Evolutionary conservation across 2,797 vertebrate species (phyloP).

Genomic region (Microhierax caerulescens): DNA sequence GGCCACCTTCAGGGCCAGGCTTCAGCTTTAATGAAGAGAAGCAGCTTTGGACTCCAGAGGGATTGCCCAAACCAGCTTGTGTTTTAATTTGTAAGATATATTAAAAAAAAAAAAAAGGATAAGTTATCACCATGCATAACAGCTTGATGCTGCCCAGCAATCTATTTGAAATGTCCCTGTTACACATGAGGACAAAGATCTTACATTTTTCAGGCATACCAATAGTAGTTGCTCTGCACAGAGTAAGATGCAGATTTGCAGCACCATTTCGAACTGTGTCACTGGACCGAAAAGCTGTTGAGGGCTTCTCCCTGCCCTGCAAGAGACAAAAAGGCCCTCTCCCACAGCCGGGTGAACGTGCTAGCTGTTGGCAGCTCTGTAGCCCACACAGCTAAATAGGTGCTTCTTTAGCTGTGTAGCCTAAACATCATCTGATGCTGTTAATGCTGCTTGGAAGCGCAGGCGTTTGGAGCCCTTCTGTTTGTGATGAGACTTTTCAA

Average conservation of each 20-base stretch:
- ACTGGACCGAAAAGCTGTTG: not conserved
- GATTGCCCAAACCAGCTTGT: not conserved
- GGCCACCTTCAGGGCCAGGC: not conserved
- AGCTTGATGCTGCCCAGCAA: not conserved
- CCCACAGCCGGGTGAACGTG: not conserved
- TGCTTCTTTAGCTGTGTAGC: not conserved
- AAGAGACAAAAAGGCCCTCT: not conserved
- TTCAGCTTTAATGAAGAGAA: not conserved
- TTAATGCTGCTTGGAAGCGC: rapidly evolving
- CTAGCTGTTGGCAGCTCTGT: not conserved
- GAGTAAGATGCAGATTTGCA: not conserved
- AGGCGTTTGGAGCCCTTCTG: not conserved
- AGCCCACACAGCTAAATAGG: not conserved
- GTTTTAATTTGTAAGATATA: not conserved
- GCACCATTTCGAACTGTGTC: not conserved
- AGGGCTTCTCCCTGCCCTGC: not conserved
- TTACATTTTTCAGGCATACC: not conserved
- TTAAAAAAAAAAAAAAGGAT: not conserved
- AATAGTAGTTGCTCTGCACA: not conserved
- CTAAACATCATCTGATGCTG: not conserved
- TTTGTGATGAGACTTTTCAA: not conserved
- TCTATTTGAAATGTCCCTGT: not conserved
- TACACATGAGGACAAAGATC: not conserved
- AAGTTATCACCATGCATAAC: not conserved
- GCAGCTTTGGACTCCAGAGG: not conserved